A percentile compares a stretch with the other conserved stretches of the same genome.
phyloP scores from a whole-genome alignment of 2,888 invertebrate species.

The Chirona hameri region DNA sequence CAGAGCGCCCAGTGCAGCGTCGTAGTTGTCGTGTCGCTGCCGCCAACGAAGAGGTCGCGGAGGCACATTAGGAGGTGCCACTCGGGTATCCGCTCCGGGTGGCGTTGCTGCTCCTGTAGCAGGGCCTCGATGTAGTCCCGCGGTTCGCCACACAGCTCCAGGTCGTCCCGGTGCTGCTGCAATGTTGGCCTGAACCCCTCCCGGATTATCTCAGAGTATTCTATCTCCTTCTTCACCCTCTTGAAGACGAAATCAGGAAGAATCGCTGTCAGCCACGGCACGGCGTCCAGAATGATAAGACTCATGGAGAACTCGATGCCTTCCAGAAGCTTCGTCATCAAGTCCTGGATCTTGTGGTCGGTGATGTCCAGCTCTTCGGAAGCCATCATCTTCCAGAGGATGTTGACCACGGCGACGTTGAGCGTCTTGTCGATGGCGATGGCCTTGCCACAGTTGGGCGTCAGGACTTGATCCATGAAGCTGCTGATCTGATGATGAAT shows the following conservation, averaged over 20 bases:
- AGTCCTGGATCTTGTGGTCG: background rate
- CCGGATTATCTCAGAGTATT: background rate
- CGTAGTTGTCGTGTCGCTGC: background rate
- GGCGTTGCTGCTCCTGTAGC: background rate
- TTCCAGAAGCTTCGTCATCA: background rate
- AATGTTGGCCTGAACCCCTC: background rate
- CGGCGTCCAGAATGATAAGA: background rate
- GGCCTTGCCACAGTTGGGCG: background rate
- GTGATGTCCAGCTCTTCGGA: background rate
- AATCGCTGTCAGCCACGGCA: background rate
- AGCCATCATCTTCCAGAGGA: constrained; percentile 33
- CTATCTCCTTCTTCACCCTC: too few relatives aligned
- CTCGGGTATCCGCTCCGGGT: background rate
- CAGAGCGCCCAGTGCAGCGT: background rate
- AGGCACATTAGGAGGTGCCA: background rate
- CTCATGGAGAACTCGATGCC: too few relatives aligned
- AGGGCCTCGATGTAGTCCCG: background rate
- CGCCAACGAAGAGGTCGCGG: background rate
- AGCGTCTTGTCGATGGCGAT: background rate
- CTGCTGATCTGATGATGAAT: background rate
- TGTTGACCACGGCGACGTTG: constrained; percentile 32
- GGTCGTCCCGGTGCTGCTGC: background rate
- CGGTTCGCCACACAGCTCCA: background rate
- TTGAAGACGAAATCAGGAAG: background rate
- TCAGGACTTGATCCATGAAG: constrained; percentile 22